Conservation (phyloP, 2,888 invertebrate species). For the Theodoxus fluviatilis region DNA sequence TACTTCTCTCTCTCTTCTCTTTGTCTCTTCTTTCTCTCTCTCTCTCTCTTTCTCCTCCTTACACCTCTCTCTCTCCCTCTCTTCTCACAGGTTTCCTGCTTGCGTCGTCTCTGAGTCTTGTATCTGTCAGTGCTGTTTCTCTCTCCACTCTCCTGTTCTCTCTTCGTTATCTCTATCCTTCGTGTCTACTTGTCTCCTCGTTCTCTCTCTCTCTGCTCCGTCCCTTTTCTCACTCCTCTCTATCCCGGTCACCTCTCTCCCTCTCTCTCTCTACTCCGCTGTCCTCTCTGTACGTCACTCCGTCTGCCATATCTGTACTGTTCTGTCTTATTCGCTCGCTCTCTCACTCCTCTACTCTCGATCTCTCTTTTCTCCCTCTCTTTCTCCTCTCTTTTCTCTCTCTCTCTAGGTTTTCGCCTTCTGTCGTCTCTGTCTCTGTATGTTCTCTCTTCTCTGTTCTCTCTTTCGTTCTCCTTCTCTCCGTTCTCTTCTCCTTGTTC, state of each 20-base stretch:
- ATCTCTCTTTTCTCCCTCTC: not conserved
- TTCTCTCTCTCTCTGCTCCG: not conserved
- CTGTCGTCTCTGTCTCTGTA: not conserved
- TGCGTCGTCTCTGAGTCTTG: not conserved
- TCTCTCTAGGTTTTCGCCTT: not conserved
- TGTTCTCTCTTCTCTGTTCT: not conserved
- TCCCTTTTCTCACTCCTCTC: not conserved
- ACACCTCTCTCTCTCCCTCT: not conserved
- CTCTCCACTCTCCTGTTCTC: not conserved
- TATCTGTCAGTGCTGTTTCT: not conserved
- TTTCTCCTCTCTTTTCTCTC: not conserved
- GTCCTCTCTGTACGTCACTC: not conserved
- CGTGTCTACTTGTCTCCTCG: too few species aligned
- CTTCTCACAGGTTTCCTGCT: not conserved
- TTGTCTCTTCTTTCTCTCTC: slow-evolving; percentile 19
- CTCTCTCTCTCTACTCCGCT: not conserved
- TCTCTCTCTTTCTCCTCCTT: slow-evolving; percentile 1
- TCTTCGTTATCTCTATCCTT: slow-evolving; percentile 1
- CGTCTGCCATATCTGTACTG: not conserved
- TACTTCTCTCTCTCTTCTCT: slow-evolving; percentile 19
- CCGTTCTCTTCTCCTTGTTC: not conserved
- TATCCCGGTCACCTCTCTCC: not conserved
- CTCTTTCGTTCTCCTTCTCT: not conserved
- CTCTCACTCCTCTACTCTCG: not conserved
- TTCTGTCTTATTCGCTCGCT: not conserved